phyloP scores from a whole-genome alignment of 2,113 vertebrate species.

The Dromas ardeola region DNA sequence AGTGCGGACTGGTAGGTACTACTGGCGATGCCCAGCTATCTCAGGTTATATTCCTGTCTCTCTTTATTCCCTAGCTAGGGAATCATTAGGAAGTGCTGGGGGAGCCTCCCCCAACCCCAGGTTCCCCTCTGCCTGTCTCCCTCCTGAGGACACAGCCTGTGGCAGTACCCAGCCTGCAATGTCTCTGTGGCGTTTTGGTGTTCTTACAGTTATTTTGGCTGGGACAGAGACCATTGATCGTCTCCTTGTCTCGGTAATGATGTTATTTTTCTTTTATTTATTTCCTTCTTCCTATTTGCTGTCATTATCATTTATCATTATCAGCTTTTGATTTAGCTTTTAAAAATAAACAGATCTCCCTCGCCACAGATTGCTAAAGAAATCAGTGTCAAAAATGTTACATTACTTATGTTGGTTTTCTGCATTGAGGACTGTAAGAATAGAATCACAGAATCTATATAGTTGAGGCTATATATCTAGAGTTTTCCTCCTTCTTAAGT shows the following conservation, averaged over 20 bases:
- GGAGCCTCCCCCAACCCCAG: rapidly evolving
- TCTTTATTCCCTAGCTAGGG: neutral
- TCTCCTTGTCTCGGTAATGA: neutral
- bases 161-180: neutral
- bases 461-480: neutral
- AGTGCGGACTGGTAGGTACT: neutral
- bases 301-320: neutral
- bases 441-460: too few relatives aligned
- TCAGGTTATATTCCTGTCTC: neutral
- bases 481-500: neutral
- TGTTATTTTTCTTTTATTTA: neutral
- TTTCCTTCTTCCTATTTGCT: neutral
- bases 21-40: neutral
- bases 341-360: neutral
- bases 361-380: neutral
- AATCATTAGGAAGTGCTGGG: neutral
- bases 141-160: neutral
- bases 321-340: neutral
- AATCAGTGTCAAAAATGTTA: neutral
- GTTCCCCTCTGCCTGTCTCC: neutral
- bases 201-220: neutral
- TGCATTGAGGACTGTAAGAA: neutral
- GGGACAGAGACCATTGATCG: neutral
- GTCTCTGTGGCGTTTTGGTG: neutral
- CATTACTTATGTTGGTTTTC: neutral